phyloP scores from a whole-genome alignment of 2,888 invertebrate species.

The Achlya flavicornis region DNA sequence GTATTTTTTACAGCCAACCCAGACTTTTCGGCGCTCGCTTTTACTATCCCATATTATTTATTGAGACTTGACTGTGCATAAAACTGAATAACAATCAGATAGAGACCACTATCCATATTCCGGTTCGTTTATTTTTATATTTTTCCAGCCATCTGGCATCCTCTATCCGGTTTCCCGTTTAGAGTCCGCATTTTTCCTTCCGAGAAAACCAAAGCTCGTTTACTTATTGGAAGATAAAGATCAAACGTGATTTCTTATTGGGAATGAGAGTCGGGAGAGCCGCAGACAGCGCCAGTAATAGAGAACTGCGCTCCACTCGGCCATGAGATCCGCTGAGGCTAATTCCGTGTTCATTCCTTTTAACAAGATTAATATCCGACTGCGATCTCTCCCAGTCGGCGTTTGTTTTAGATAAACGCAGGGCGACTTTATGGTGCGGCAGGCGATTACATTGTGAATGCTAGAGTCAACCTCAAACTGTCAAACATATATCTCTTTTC shows the following conservation, averaged over 20 bases:
- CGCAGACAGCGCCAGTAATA: slow-evolving; percentile 52
- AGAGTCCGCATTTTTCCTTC: slow-evolving; percentile 56
- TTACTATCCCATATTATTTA: slow-evolving; percentile 62
- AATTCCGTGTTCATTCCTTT: slow-evolving; percentile 55
- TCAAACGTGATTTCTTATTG: slow-evolving; percentile 79
- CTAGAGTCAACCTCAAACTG: slow-evolving; percentile 39
- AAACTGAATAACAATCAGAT: slow-evolving; percentile 69
- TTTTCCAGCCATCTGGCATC: slow-evolving; percentile 74
- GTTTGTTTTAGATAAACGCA: slow-evolving; percentile 34
- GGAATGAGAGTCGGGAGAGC: slow-evolving; percentile 60
- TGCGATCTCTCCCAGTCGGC: slow-evolving; percentile 23
- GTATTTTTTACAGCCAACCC: slow-evolving; percentile 49
- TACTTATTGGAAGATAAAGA: slow-evolving; percentile 80
- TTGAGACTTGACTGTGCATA: slow-evolving; percentile 61
- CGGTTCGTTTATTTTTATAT: slow-evolving; percentile 75
- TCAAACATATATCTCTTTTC: slow-evolving; percentile 64
- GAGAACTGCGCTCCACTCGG: slow-evolving; percentile 57
- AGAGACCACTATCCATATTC: slow-evolving; percentile 65
- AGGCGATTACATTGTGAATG: slow-evolving; percentile 34
- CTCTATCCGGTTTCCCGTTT: slow-evolving; percentile 58
- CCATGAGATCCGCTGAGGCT: slow-evolving; percentile 46
- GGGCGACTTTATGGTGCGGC: slow-evolving; percentile 15
- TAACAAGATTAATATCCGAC: slow-evolving; percentile 54
- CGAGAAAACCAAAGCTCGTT: slow-evolving; percentile 66
- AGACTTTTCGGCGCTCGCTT: slow-evolving; percentile 50